Base-by-base conservation (phyloP, 2,888 invertebrate species). In the Bugulina stolonifera region DNA sequence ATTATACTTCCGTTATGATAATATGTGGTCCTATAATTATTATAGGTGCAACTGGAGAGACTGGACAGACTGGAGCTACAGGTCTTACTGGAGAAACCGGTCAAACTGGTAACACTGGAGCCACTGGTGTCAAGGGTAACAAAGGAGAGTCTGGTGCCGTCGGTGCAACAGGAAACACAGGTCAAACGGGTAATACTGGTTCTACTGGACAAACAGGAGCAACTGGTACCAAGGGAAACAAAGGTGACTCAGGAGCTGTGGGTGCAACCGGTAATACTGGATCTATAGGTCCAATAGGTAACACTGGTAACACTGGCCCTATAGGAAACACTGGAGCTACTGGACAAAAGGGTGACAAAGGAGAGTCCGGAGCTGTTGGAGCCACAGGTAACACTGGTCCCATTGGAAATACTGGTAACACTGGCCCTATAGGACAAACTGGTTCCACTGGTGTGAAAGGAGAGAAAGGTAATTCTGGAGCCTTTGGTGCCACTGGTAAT, bases 401-500 rank as follows among this genome's bases (percentile, higher is more conserved):
- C 10, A 34, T 58, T 22, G 75, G 75, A 69, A 70, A 70, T 35
- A 1, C 72, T 58, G 75, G 75, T 71, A 64, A 71, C 23, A 23
- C 57, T 32, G 72, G 71, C 22, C 55, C 58, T n/a, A 25, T 54
- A 23, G 74, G 73, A 25, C 23, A 55, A 22, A 52, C 69, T 2
- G 72, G 71, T 10, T 18, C 29, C 2, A 32, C 35, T 22, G 71
- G 71, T 23, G 10, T 10, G 2, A 54, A 55, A 23, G 71, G 71
- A 70, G 57, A 22, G 22, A 58, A 22, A 29, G 55, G 71, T 18
- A 10, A 54, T 2, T 22, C 35, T 14, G 71, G 71, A 14, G 22
- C 23, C 10, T 25, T 23, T 22, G 71, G 71, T 1, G 2, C 27
- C 10, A 27, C 5, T 29, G 71, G 71, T 70, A 2, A 29, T 2